A percentile compares a stretch with the other conserved stretches of the same genome.
phyloP scores from a whole-genome alignment of 2,113 vertebrate species.

The Hippotragus niger region DNA sequence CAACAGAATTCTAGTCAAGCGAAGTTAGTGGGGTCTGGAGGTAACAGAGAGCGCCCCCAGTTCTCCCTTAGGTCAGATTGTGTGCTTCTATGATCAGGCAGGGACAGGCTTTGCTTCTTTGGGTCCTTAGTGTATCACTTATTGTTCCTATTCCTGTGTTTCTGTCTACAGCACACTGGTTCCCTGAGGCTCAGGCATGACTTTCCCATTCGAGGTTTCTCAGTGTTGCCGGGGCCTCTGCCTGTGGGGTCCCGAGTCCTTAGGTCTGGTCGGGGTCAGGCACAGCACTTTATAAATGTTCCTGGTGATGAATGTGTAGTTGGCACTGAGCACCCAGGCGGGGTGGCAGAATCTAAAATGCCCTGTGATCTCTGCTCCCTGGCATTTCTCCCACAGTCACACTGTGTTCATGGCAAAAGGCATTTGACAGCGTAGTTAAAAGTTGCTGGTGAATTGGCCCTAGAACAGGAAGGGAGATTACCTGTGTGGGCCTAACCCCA shows the following conservation, averaged over 20 bases:
- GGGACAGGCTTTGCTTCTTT: background rate
- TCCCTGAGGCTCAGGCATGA: background rate
- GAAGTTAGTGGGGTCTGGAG: background rate
- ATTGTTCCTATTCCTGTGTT: rapidly evolving
- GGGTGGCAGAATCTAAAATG: background rate
- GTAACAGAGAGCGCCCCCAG: background rate
- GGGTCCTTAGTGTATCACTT: background rate
- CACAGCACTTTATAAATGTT: background rate
- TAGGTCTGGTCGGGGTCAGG: background rate
- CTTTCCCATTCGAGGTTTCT: background rate
- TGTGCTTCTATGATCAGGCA: background rate
- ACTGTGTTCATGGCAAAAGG: background rate
- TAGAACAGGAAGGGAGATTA: background rate
- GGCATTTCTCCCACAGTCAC: background rate
- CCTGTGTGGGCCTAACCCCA: background rate
- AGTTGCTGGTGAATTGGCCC: background rate
- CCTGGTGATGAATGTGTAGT: background rate
- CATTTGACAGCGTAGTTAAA: background rate
- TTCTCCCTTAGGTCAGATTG: background rate
- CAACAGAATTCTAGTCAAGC: background rate
- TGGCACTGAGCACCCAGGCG: background rate
- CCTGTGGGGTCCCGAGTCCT: background rate
- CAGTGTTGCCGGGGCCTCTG: background rate
- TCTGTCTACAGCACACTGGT: background rate
- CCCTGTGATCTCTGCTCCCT: background rate